Evolutionary conservation across 2,797 vertebrate genomes (phyloP).

Genomic region (Eleutherodactylus coqui): DNA sequence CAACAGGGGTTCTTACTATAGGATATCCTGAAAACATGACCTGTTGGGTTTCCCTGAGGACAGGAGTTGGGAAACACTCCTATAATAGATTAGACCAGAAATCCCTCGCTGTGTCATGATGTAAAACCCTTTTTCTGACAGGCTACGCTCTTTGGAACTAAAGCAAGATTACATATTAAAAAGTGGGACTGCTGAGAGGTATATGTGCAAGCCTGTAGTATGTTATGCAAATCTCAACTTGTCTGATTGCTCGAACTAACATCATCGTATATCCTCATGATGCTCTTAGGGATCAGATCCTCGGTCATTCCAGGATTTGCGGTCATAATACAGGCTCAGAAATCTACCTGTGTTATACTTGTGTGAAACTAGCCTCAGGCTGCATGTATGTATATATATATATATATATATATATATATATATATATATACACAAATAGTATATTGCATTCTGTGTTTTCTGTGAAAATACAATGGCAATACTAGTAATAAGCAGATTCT

Average conservation of each 20-base stretch:
- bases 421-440: no score
- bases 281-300: not conserved
- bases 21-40: no score
- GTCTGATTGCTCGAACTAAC: not conserved
- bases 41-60: no score
- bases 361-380: not conserved
- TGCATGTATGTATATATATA: not conserved
- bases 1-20: no score
- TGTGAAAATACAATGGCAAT: constrained; percentile 49
- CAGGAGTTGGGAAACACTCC: no score
- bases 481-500: not conserved
- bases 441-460: constrained; percentile 46
- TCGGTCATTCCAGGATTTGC: not conserved
- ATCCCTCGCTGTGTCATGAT: not conserved
- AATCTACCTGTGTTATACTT: not conserved
- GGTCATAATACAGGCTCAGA: not conserved
- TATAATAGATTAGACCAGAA: not conserved
- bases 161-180: not conserved
- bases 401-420: not conserved
- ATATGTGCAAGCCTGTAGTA: not conserved
- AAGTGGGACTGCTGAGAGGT: not conserved
- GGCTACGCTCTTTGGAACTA: not conserved
- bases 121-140: not conserved
- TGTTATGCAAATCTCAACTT: not conserved
- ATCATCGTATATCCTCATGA: not conserved